Base-by-base conservation (phyloP, 2,113 vertebrate genomes). In the Polyodon spathula region DNA sequence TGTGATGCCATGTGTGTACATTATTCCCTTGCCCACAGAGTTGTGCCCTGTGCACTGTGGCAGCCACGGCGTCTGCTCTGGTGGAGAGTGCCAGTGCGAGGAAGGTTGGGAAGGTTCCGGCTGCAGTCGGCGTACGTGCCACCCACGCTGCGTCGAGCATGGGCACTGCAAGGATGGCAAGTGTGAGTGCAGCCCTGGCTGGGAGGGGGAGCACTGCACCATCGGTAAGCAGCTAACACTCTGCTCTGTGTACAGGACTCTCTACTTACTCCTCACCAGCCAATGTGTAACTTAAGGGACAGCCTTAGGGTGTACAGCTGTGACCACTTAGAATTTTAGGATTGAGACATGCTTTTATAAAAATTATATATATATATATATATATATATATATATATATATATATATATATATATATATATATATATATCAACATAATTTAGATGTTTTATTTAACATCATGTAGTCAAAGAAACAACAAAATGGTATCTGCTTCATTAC, bases 121-220 rank as follows among this genome's bases (percentile, higher is more conserved):
- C 2, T 98, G 95, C 14, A 93, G 96, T 52, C 93, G 95, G 54
- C 83, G 89, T 37, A 88, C 90, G 4, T 98, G 95, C 75, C 91
- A 91, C 69, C 89, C 92, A 4, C 93, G 89, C 79, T 98, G 95
- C 2, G 84, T 93, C 17, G 91, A 98, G 42, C 96, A 99, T 4
- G 96, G 96, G 9, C 92, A 93, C 68, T 99, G 96, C 75, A 92
- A 86, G 73, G 93, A 97, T 0, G 96, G 96, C 16, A 90, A 87
- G 74, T 99, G 96, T 69, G 87, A 97, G 78, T 99, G 96, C 76
- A 95, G 94, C 74, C 90, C 94, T 0, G 96, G 96, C 76, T 98
- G 95, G 96, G 95, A 99, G 76, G 96, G 96, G 38, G 95, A 98
- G 64, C 94, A 95, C 78, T 99, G 96, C 71, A 94, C 93, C 69